These are phyloP conservation scores for Huso huso DNA, from an alignment of 2,797 vertebrate genomes.

Conservation along the genomic window DNA sequence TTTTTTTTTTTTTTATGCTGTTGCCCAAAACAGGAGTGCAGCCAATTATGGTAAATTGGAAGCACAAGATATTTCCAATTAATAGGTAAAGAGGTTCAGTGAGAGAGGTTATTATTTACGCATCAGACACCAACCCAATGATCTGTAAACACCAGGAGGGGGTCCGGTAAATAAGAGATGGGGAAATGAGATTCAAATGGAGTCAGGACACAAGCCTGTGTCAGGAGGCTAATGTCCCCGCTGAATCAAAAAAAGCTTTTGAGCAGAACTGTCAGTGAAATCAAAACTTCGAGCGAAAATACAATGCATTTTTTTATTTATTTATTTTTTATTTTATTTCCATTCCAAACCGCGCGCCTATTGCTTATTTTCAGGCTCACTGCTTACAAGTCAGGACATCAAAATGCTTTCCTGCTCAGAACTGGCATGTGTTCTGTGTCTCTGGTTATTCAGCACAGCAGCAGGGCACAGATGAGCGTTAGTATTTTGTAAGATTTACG, in stretches of 20 bases:
- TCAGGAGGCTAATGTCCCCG: slow-evolving; percentile 47
- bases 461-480: slow-evolving; percentile 28
- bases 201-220: slow-evolving; percentile 31
- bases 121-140: slow-evolving; percentile 44
- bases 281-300: slow-evolving; percentile 25
- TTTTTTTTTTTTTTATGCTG: slow-evolving; percentile 27
- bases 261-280: slow-evolving; percentile 42
- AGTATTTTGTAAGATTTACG: slow-evolving; percentile 28
- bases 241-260: slow-evolving; percentile 31
- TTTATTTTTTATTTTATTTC: slow-evolving; percentile 24
- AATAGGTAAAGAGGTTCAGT: slow-evolving; percentile 32
- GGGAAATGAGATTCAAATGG: slow-evolving; percentile 22
- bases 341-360: slow-evolving; percentile 46
- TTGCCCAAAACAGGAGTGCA: slow-evolving; percentile 30
- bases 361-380: slow-evolving; percentile 31
- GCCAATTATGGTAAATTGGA: slow-evolving; percentile 40
- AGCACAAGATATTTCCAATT: slow-evolving; percentile 47
- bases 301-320: too few relatives aligned
- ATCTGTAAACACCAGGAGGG: slow-evolving; percentile 38
- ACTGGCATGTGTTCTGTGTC: slow-evolving; percentile 37
- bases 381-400: slow-evolving; percentile 34
- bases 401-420: slow-evolving; percentile 19
- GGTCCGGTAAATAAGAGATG: slow-evolving; percentile 40
- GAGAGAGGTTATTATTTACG: slow-evolving; percentile 44
- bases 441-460: slow-evolving; percentile 31